Percentiles rank a stretch among this genome's conserved stretches.
These are phyloP conservation scores for Notocelia uddmanniana DNA, from an alignment of 2,888 invertebrate species.

Conservation along the genomic window DNA sequence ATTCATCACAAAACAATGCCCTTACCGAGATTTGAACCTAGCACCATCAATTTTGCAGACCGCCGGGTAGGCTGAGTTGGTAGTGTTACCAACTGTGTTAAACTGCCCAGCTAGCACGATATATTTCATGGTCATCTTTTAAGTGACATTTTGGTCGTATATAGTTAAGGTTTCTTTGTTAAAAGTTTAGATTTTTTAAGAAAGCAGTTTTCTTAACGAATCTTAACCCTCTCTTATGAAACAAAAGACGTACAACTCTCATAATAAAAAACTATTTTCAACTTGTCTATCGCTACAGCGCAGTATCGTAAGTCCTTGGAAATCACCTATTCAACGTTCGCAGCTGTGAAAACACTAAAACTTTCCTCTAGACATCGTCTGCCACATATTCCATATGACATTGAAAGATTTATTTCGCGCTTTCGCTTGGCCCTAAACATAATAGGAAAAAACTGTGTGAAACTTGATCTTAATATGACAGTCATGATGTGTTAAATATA, in stretches of 20 bases:
- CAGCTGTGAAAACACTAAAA: slow-evolving; percentile 11
- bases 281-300: neutral
- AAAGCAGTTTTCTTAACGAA: too few species aligned
- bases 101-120: too few species aligned
- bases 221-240: too few species aligned
- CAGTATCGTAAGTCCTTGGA: slow-evolving; percentile 7
- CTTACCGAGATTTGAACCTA: too few species aligned
- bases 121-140: too few species aligned
- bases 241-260: neutral
- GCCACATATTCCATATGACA: slow-evolving; percentile 28
- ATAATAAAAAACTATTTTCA: neutral
- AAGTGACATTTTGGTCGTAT: too few species aligned
- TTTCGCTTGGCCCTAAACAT: slow-evolving; percentile 12
- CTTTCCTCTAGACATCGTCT: slow-evolving; percentile 1
- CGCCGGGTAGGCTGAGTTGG: too few species aligned
- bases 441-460: slow-evolving; percentile 12
- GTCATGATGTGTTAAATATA: slow-evolving; percentile 17
- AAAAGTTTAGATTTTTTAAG: too few species aligned
- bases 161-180: too few species aligned
- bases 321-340: slow-evolving; percentile 11
- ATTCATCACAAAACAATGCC: too few species aligned
- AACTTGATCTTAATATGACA: slow-evolving; percentile 19
- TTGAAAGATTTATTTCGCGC: slow-evolving; percentile 31
- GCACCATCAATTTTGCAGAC: too few species aligned
- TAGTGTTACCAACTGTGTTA: too few species aligned